Percentiles rank a stretch among this genome's conserved stretches.
These are phyloP conservation scores for Scarus forsteni DNA, from an alignment of 2,797 vertebrate species.

Conservation along the genomic window DNA sequence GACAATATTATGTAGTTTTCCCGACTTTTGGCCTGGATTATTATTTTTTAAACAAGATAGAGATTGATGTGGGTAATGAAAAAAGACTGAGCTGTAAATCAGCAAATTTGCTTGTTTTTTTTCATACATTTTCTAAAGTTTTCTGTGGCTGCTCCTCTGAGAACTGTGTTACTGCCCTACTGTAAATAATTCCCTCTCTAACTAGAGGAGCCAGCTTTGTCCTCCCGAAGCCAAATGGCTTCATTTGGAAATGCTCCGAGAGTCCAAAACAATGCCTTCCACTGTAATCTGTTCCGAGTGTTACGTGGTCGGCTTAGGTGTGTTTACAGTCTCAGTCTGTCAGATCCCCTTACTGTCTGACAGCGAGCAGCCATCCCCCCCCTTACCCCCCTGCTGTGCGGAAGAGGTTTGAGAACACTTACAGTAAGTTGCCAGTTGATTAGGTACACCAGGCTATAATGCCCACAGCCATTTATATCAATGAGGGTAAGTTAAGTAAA, in stretches of 20 bases:
- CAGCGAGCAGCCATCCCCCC: slow-evolving; percentile 29
- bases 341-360: slow-evolving; percentile 39
- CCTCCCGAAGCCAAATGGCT: background rate
- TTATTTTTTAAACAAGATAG: slow-evolving; percentile 1
- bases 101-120: slow-evolving; percentile 9
- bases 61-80: slow-evolving; percentile 9
- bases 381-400: background rate
- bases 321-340: slow-evolving; percentile 56
- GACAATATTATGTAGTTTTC: background rate
- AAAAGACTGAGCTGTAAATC: slow-evolving; percentile 7
- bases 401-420: background rate
- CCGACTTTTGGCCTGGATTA: background rate
- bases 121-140: slow-evolving; percentile 9
- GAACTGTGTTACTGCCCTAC: background rate
- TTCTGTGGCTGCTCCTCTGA: slow-evolving; percentile 19
- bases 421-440: background rate
- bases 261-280: slow-evolving; percentile 3
- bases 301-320: slow-evolving; percentile 44
- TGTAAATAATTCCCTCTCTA: slow-evolving; percentile 8
- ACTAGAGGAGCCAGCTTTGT: background rate
- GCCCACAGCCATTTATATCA: background rate
- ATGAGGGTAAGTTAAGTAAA: background rate
- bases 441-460: background rate
- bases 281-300: slow-evolving; percentile 48
- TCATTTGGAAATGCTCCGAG: slow-evolving; percentile 6